Conservation (phyloP, 1,140 invertebrate genomes). For the Listronotus oregonensis region DNA sequence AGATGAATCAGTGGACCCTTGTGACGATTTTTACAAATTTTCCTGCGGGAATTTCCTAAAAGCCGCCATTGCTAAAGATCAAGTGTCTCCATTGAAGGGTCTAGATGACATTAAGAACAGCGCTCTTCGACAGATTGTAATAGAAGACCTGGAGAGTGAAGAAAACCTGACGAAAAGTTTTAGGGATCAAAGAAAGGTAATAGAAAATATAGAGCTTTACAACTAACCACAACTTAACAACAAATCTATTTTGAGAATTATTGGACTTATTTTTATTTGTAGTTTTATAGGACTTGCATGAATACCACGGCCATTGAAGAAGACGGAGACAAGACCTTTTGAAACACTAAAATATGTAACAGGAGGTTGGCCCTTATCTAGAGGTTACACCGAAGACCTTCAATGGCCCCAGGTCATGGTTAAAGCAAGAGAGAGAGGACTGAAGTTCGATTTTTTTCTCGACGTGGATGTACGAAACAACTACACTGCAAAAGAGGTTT, state of each 20-base stretch:
- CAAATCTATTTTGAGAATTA: no score
- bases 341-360: conserved; percentile 73
- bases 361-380: conserved; percentile 83
- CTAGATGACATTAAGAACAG: conserved; percentile 21
- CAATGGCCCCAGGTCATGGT: conserved; percentile 80
- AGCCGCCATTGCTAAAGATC: conserved; percentile 16
- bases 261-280: background rate
- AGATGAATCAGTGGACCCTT: conserved; percentile 67
- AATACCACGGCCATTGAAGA: conserved; percentile 76
- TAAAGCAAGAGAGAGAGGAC: conserved; percentile 74
- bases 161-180: conserved; percentile 18
- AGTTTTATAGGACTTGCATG: conserved; percentile 81
- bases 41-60: conserved; percentile 66
- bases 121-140: conserved; percentile 35
- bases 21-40: conserved; percentile 79
- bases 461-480: conserved; percentile 80
- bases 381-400: conserved; percentile 68
- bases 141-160: conserved; percentile 6
- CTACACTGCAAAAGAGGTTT: conserved; percentile 4
- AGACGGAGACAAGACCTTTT: conserved; percentile 68
- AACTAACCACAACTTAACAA: no score
- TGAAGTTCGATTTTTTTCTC: conserved; percentile 84
- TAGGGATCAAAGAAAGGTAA: conserved; percentile 64
- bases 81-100: conserved; percentile 14
- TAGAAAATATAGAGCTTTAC: no score